These are phyloP conservation scores for Oryzias curvinotus DNA, from an alignment of 2,113 vertebrate species.

Conservation along the genomic window DNA sequence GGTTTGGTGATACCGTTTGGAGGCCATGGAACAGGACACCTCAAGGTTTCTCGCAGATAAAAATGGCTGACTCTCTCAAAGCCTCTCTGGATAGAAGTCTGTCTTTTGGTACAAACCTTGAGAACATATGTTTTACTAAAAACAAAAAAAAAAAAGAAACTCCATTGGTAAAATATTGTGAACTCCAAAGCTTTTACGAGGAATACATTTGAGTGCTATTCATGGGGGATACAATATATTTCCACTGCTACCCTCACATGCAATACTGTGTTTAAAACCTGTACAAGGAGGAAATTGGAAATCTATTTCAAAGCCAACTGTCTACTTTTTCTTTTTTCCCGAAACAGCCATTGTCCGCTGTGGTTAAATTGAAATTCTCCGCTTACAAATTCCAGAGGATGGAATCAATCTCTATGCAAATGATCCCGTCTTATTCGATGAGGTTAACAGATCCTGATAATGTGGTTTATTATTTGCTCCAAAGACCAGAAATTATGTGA, in stretches of 20 bases:
- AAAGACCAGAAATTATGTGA: slow-evolving; percentile 62
- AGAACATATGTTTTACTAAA: slow-evolving; percentile 23
- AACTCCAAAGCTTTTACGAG: slow-evolving; percentile 24
- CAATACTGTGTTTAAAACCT: slow-evolving; percentile 52
- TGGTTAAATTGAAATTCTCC: slow-evolving; percentile 70
- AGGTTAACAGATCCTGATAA: slow-evolving; percentile 73
- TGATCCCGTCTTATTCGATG: slow-evolving; percentile 65
- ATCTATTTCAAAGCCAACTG: slow-evolving; percentile 60
- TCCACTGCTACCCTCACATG: slow-evolving; percentile 54
- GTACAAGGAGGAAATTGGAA: slow-evolving; percentile 65
- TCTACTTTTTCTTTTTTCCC: slow-evolving; percentile 54
- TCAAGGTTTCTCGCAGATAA: slow-evolving; percentile 46
- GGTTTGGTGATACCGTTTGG: slow-evolving; percentile 56
- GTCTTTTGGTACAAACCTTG: slow-evolving; percentile 2
- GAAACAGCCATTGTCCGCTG: slow-evolving; percentile 64
- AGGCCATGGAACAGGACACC: slow-evolving; percentile 48
- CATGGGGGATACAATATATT: slow-evolving; percentile 30
- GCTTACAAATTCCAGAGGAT: slow-evolving; percentile 62
- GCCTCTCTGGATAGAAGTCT: neutral
- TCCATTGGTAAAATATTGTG: too few species aligned
- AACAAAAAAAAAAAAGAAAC: slow-evolving; percentile 24
- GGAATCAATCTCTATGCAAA: slow-evolving; percentile 83
- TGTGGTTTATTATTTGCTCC: slow-evolving; percentile 68
- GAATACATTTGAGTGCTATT: slow-evolving; percentile 4
- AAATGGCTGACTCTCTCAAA: slow-evolving; percentile 51